These are phyloP conservation scores for Ectemnius lituratus DNA, from an alignment of 2,888 invertebrate species.

Conservation along the genomic window DNA sequence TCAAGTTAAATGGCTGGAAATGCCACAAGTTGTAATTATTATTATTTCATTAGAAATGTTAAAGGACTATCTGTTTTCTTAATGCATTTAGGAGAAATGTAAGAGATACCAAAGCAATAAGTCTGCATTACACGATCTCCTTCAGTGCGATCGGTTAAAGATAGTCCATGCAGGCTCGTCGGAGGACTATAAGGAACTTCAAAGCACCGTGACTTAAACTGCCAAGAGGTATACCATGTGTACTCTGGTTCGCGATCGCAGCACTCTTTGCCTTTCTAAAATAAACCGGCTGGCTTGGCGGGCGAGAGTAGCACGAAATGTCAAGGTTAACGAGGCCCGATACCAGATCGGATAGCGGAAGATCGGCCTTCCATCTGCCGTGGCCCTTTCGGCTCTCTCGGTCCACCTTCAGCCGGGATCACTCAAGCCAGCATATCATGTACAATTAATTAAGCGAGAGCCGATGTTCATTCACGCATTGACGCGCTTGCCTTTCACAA, in stretches of 20 bases:
- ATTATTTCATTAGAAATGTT: too few species aligned
- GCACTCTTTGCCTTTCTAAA: conserved; percentile 67
- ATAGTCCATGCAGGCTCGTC: too few species aligned
- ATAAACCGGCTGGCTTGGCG: conserved; percentile 53
- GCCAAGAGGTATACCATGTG: too few species aligned
- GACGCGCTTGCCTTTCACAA: conserved; percentile 2
- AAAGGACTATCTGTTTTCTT: too few species aligned
- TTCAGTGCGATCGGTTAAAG: too few species aligned
- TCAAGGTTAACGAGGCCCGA: conserved; percentile 67
- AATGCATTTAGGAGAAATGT: too few species aligned
- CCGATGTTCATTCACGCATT: not conserved
- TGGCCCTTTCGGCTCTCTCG: conserved; percentile 16
- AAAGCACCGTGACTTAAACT: too few species aligned
- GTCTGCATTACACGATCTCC: too few species aligned
- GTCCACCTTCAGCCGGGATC: conserved; percentile 17
- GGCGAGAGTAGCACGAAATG: conserved; percentile 60
- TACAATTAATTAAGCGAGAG: conserved; percentile 35
- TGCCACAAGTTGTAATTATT: too few species aligned
- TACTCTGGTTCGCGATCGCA: conserved; percentile 1
- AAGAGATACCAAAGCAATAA: too few species aligned
- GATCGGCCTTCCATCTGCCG: conserved; percentile 16
- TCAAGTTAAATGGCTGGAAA: too few species aligned
- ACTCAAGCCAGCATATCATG: conserved; percentile 17
- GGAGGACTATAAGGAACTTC: too few species aligned
- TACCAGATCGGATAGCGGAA: conserved; percentile 37